These are phyloP conservation scores for Eledone cirrhosa DNA, from an alignment of 2,888 invertebrate species.

Conservation along the genomic window DNA sequence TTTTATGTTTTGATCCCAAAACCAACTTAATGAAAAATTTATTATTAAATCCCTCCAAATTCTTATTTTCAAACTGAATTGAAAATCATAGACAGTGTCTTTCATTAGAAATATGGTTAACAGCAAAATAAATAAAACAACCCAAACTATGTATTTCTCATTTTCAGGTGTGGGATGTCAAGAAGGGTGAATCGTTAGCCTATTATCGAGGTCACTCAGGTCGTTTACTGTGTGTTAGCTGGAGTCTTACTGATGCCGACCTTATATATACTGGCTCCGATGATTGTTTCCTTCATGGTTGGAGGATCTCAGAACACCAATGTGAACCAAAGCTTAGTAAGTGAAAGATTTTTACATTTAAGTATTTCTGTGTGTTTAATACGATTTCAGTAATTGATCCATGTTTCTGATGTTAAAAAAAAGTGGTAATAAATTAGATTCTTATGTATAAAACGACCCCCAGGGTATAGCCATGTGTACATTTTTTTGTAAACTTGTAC, in stretches of 20 bases:
- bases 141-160: background rate
- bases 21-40: no score
- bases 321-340: constrained; percentile 30
- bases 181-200: constrained; percentile 70
- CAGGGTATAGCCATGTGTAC: no score
- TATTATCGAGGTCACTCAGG: constrained; percentile 73
- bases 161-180: constrained; percentile 75
- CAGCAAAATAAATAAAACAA: no score
- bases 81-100: no score
- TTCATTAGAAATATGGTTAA: no score
- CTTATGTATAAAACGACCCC: no score
- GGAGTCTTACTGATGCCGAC: constrained; percentile 75
- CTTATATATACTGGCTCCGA: constrained; percentile 75
- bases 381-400: background rate
- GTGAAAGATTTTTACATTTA: background rate
- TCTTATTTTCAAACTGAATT: no score
- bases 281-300: constrained; percentile 76
- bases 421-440: no score
- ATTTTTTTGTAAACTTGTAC: no score
- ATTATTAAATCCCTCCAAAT: no score
- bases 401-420: no score
- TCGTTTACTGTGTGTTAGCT: constrained; percentile 72
- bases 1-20: no score
- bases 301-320: constrained; percentile 71
- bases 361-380: background rate